Conservation (phyloP, 2,113 vertebrate species). For the Daubentonia madagascariensis region DNA sequence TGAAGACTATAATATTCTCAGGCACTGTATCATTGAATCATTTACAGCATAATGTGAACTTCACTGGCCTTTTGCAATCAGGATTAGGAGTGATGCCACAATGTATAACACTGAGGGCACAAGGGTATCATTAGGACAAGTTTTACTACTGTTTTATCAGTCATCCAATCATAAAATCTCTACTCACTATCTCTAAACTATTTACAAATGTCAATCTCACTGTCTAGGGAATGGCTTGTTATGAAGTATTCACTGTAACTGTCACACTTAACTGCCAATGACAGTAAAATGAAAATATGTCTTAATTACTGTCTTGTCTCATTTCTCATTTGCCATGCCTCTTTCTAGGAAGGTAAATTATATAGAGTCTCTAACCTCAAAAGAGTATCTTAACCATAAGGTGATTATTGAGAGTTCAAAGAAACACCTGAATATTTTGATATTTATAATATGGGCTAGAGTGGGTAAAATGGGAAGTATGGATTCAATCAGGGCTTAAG, state of each 20-base stretch:
- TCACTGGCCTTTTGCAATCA: background rate
- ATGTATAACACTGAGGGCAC: background rate
- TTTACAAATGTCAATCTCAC: conserved; percentile 47
- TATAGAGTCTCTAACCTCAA: background rate
- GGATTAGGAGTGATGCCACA: background rate
- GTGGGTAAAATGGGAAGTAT: background rate
- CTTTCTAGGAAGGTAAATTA: conserved; percentile 27
- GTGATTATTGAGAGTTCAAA: background rate
- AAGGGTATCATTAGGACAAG: conserved; percentile 4
- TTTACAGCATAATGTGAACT: background rate
- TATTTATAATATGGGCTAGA: background rate
- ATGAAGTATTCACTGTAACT: conserved; percentile 44
- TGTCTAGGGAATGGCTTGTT: conserved; percentile 26
- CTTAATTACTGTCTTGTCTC: conserved; percentile 61
- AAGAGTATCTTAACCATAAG: background rate
- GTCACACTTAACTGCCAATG: conserved; percentile 44
- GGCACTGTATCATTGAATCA: background rate
- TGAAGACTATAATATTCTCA: background rate
- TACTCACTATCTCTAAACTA: conserved; percentile 38
- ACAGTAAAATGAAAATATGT: conserved; percentile 52
- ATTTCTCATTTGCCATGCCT: conserved; percentile 16
- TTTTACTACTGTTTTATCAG: conserved; percentile 41
- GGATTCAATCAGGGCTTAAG: background rate
- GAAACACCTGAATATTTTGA: background rate
- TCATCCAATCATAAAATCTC: conserved; percentile 18